Base-by-base conservation (phyloP, 2,888 invertebrate genomes). In the Phyllotreta striolata region DNA sequence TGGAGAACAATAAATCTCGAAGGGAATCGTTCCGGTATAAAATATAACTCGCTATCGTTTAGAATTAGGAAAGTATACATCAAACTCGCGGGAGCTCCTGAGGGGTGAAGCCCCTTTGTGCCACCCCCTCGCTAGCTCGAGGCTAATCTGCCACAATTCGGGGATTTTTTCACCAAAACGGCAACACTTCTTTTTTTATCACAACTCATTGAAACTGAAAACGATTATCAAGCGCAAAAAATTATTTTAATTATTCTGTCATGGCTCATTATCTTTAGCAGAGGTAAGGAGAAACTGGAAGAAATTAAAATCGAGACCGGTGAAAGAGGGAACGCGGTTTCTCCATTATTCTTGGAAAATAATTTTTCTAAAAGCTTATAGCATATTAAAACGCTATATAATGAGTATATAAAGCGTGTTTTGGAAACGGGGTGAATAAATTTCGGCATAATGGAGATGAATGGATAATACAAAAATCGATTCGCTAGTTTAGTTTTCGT, bases 381-480 rank as follows among this genome's bases (percentile, higher is more conserved):
- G 59, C 61, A 57, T 65, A 59, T 66, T 59, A 51, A 68, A 68
- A 66, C 49, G 51, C 62, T 62, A 61, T 24, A 24, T 67, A 70
- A 67, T 70, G 63, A 67, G 63, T 70, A 67, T 63, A 66, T 67
- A 67, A 66, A 66, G 66, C 70, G 52, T 65, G 68, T 65, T 56
- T 56, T 51, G 62, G 56, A 65, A 66, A 63, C 39, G 66, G 70
- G 71, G 69, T 72, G 70, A 70, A 72, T 70, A 70, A 66, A 72
- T 70, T 70, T 72, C 68, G 61, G 62, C 67, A 69, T 72, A 72
- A 72, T 72, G 69, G 69, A 72, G 72, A 72, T 67, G 66, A 63
- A 72, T 72, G 69, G 66, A 70, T 68, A 67, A 69, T 66, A 64
- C 60, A 55, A 67, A 62, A 70, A 69, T 70, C 68, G 63, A 67